Evolutionary conservation across 2,888 invertebrate genomes (phyloP).

Genomic region (Brachyopa scutellaris): DNA sequence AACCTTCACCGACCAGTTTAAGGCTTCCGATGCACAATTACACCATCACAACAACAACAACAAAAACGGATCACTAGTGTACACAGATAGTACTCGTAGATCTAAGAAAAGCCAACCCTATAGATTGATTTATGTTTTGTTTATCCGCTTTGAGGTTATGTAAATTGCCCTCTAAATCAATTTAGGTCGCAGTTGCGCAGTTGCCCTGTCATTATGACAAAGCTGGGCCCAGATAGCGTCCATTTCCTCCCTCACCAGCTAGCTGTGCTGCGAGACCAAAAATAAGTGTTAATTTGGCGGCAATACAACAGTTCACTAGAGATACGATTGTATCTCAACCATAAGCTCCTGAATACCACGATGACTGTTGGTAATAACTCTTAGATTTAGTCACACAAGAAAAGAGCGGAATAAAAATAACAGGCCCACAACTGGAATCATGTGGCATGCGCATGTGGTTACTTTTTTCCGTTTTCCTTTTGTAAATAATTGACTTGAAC

Average conservation of each 20-base stretch:
- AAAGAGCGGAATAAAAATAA: constrained; percentile 24
- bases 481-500: constrained; percentile 72
- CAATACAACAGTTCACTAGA: constrained; percentile 52
- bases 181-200: constrained; percentile 29
- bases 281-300: constrained; percentile 69
- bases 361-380: constrained; percentile 49
- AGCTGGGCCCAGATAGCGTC: constrained; percentile 18
- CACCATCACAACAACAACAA: too few species aligned
- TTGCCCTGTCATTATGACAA: constrained; percentile 52
- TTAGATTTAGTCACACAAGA: constrained; percentile 50
- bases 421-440: constrained; percentile 45
- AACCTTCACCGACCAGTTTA: too few species aligned
- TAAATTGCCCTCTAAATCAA: constrained; percentile 70
- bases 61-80: too few species aligned
- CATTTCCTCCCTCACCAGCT: constrained; percentile 36
- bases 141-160: constrained; percentile 66
- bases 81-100: too few species aligned
- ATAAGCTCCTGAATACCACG: constrained; percentile 19
- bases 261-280: constrained; percentile 43
- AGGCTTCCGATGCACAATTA: too few species aligned
- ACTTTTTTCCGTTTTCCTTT: constrained; percentile 19
- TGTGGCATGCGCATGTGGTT: constrained; percentile 37
- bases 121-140: constrained; percentile 72
- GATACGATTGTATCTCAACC: constrained; percentile 49
- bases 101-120: too few species aligned